Percentiles rank a stretch among this genome's conserved stretches.
phyloP scores from a whole-genome alignment of 1,140 invertebrate species.

The Bombus pascuorum region DNA sequence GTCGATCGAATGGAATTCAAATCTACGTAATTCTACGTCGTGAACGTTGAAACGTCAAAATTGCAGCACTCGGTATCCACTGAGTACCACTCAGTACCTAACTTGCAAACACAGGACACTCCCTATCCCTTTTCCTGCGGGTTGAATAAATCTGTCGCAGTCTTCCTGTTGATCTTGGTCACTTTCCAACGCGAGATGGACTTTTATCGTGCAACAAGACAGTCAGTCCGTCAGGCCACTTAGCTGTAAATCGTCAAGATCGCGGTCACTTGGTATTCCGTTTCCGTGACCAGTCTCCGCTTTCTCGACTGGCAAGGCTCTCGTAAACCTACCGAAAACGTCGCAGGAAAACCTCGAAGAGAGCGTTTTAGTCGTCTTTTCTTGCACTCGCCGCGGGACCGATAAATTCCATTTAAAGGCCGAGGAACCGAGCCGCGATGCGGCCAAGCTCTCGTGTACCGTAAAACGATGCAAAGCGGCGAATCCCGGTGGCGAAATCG shows the following conservation, averaged over 20 bases:
- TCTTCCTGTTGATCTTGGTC: conserved; percentile 23
- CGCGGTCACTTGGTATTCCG: neutral
- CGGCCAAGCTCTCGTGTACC: neutral
- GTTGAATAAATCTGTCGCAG: no score
- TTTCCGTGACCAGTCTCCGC: no score
- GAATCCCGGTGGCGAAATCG: conserved; percentile 24
- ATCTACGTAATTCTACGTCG: no score
- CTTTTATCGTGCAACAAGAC: conserved; percentile 15
- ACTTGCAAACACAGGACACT: no score
- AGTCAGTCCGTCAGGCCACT: neutral
- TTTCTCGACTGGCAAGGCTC: no score
- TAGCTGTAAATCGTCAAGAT: neutral
- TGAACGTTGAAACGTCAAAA: no score
- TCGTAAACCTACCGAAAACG: neutral
- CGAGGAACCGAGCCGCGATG: conserved; percentile 3
- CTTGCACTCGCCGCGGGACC: conserved; percentile 8
- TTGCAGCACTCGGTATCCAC: no score
- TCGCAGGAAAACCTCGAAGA: no score
- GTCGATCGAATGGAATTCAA: no score
- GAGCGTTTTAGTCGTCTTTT: neutral
- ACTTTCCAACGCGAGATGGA: conserved; percentile 1
- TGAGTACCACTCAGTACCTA: no score
- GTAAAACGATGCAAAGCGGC: conserved; percentile 49
- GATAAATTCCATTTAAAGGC: conserved; percentile 64
- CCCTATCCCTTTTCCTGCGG: no score